phyloP scores from a whole-genome alignment of 2,113 vertebrate species.

The Parotia lawesii region DNA sequence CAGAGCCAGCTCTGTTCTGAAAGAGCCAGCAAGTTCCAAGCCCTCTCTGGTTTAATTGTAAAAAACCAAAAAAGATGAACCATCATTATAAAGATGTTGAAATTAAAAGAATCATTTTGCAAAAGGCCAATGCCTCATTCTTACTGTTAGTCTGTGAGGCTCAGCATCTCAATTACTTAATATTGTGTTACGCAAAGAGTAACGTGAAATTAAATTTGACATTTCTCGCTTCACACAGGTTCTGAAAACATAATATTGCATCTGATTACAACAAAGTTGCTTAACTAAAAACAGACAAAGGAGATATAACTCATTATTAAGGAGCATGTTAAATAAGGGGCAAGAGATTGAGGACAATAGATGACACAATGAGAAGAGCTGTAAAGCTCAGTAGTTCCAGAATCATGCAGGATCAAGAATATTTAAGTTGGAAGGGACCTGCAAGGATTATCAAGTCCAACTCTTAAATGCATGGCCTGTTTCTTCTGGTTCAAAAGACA shows the following conservation, averaged over 20 bases:
- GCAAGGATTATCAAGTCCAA: background rate
- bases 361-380: background rate
- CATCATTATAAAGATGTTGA: background rate
- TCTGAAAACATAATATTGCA: background rate
- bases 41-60: constrained; percentile 71
- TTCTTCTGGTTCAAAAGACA: background rate
- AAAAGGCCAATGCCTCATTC: background rate
- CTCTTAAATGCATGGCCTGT: background rate
- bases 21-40: constrained; percentile 76
- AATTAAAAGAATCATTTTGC: background rate
- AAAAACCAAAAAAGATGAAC: background rate
- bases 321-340: background rate
- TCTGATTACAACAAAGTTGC: background rate
- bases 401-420: background rate
- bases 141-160: background rate
- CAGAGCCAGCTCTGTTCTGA: constrained; percentile 86
- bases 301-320: background rate
- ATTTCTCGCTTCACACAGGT: background rate
- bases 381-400: background rate
- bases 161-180: background rate
- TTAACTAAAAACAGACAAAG: background rate
- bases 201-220: background rate
- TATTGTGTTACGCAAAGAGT: background rate
- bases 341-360: accelerated
- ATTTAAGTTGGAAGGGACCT: background rate